phyloP scores from a whole-genome alignment of 2,113 vertebrate species.

The Chaetodon auriga region DNA sequence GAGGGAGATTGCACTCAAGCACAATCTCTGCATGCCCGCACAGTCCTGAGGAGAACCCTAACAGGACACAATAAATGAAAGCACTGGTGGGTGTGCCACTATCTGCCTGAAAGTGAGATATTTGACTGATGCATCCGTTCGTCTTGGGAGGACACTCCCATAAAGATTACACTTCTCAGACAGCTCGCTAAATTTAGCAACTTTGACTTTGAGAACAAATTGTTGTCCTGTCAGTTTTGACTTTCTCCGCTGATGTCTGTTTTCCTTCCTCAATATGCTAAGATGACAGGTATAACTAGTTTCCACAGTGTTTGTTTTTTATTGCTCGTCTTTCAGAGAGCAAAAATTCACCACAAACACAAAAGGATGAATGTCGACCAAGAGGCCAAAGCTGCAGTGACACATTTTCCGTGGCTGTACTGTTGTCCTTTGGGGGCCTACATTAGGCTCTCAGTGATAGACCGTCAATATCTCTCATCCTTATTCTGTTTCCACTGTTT shows the following conservation, averaged over 20 bases:
- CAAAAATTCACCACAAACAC: background rate
- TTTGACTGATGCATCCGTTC: too few species aligned
- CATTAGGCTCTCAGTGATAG: constrained; percentile 47
- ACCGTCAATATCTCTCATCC: constrained; percentile 57
- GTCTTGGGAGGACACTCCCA: too few species aligned
- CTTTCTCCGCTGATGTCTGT: background rate
- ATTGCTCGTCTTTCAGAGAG: background rate
- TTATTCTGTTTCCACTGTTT: constrained; percentile 20
- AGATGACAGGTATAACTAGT: too few species aligned
- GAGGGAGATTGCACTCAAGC: too few species aligned
- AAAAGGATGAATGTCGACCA: background rate
- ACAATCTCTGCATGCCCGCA: too few species aligned
- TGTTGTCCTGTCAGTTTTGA: background rate
- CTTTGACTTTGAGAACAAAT: background rate
- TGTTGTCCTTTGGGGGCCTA: constrained; percentile 44
- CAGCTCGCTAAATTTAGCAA: too few species aligned
- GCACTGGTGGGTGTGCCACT: too few species aligned
- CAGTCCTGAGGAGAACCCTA: too few species aligned
- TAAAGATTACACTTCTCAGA: too few species aligned
- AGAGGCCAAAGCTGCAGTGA: constrained; percentile 26
- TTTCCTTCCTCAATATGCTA: background rate
- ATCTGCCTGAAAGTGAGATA: too few species aligned
- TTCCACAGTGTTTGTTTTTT: background rate
- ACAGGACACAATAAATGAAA: too few species aligned
- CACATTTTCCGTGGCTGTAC: constrained; percentile 24